Evolutionary conservation across 2,797 vertebrate genomes (phyloP).

Genomic region (Platyrinchus mystaceus): DNA sequence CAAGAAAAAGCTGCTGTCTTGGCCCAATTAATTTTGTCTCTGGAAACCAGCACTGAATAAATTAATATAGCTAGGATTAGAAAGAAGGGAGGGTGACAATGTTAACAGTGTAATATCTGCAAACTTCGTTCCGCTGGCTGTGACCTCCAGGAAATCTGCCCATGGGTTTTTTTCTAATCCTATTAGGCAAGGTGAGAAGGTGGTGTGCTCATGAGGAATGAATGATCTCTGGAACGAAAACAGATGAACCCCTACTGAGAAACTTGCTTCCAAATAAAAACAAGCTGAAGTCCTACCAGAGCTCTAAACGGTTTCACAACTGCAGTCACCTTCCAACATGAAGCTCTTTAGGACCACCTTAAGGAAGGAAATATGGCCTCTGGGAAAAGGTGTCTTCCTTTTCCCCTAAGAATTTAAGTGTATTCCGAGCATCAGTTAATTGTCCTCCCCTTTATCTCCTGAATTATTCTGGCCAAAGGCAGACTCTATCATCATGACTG

Average conservation of each 20-base stretch:
- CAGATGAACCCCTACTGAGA: background rate
- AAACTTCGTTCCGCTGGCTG: background rate
- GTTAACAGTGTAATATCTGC: background rate
- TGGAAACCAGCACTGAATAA: conserved; percentile 54
- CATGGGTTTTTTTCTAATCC: background rate
- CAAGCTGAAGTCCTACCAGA: background rate
- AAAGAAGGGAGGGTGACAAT: background rate
- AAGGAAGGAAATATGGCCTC: background rate
- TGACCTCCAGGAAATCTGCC: background rate
- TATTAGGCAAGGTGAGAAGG: background rate
- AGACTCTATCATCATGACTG: background rate
- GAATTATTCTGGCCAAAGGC: background rate
- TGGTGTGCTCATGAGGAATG: background rate
- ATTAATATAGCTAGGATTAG: conserved; percentile 46
- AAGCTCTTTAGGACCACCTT: background rate
- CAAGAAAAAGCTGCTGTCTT: conserved; percentile 41
- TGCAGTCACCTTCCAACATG: background rate
- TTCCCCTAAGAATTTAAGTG: background rate
- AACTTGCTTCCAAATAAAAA: background rate
- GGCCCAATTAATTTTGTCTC: conserved; percentile 66
- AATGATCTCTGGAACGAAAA: background rate
- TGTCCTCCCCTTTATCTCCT: background rate
- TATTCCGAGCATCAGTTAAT: background rate
- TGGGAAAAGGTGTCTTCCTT: background rate
- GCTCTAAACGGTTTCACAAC: background rate